Evolutionary conservation across 2,797 vertebrate genomes (phyloP).

Genomic region (Otolemur crassicaudatus): DNA sequence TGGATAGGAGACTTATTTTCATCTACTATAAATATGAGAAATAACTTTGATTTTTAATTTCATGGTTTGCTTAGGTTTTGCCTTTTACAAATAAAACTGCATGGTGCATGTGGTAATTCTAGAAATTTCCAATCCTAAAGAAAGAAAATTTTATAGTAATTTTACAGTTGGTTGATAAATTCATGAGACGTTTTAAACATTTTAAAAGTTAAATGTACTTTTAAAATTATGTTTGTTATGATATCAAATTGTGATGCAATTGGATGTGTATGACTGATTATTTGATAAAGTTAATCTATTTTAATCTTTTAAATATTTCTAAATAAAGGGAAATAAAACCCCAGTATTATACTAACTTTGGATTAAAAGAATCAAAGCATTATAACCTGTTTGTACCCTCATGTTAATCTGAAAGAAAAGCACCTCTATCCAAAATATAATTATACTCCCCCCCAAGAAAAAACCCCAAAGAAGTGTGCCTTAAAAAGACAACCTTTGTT

Average conservation of each 20-base stretch:
- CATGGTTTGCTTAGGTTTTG: conserved; percentile 97
- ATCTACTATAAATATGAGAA: conserved; percentile 88
- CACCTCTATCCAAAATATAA: no score
- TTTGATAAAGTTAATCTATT: conserved; percentile 94
- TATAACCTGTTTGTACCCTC: no score
- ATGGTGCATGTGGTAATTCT: conserved; percentile 89
- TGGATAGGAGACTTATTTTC: conserved; percentile 89
- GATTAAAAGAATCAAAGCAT: background rate
- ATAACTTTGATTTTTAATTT: conserved; percentile 93
- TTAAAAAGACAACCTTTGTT: background rate
- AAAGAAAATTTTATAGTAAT: conserved; percentile 89
- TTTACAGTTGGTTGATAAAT: conserved; percentile 90
- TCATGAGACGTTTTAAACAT: conserved; percentile 89
- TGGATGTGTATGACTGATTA: conserved; percentile 94
- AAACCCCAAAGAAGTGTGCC: background rate
- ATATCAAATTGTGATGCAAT: conserved; percentile 94
- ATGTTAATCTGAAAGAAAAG: no score
- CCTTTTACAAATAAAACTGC: conserved; percentile 93
- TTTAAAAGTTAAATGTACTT: conserved; percentile 90
- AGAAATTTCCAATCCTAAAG: conserved; percentile 84
- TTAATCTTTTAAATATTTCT: conserved; percentile 92
- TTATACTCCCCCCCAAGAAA: no score
- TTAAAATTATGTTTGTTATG: conserved; percentile 90
- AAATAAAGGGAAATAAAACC: conserved; percentile 46
- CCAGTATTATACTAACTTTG: background rate